Evolutionary conservation across 2,113 vertebrate species (phyloP).

Genomic region (Brachionichthys hirsutus): DNA sequence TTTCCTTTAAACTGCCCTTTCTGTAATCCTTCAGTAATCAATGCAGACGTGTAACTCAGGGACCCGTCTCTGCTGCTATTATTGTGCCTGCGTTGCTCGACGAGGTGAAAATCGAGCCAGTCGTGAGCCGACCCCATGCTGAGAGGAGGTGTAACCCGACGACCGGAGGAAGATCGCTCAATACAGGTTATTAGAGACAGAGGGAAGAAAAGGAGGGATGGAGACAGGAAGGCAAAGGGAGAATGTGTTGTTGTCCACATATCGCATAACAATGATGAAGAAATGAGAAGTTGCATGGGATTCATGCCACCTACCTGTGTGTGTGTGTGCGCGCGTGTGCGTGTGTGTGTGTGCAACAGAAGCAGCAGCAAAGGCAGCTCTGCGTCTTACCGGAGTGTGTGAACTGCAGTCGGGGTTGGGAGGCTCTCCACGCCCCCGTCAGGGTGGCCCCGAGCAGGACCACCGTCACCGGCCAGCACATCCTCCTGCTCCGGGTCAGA

Average conservation of each 20-base stretch:
- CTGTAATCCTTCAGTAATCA: no score
- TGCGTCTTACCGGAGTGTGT: constrained; percentile 69
- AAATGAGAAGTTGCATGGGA: no score
- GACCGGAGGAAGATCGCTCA: background rate
- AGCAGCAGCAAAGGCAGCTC: background rate
- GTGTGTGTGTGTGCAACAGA: constrained; percentile 8
- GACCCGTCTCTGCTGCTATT: no score
- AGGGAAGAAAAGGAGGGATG: constrained; percentile 2
- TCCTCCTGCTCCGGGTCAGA: constrained; percentile 45
- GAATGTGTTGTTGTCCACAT: constrained; percentile 13
- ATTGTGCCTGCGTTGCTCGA: no score
- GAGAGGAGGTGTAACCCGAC: constrained; percentile 8
- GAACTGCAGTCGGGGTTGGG: constrained; percentile 76
- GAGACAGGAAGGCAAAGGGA: constrained; percentile 2
- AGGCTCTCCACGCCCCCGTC: constrained; percentile 71
- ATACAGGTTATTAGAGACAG: constrained; percentile 16
- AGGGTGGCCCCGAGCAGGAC: constrained; percentile 53
- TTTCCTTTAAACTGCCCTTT: no score
- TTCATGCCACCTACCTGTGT: background rate
- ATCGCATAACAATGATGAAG: background rate
- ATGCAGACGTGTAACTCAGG: no score
- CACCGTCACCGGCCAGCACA: constrained; percentile 56
- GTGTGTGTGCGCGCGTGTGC: constrained; percentile 3
- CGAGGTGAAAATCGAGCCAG: no score
- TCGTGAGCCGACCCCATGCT: background rate